Base-by-base conservation (phyloP, 2,888 invertebrate genomes). In the Resseliella maxima region DNA sequence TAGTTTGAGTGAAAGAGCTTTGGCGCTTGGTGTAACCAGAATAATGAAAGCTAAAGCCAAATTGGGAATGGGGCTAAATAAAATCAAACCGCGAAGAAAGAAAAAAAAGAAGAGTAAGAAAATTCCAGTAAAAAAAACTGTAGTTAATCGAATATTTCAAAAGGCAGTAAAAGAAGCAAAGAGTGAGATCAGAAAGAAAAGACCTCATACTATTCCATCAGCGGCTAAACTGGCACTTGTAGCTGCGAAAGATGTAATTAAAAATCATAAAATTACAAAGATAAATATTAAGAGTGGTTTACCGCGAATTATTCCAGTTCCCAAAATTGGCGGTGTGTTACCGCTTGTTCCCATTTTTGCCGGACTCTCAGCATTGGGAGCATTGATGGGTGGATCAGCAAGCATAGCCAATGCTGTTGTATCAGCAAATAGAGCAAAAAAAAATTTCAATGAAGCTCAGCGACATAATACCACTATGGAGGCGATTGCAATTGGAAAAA, bases 381-480 rank as follows among this genome's bases (percentile, higher is more conserved):
- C 89, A 54, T 87, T 90, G 87, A 88, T 89, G n/a, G 90, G 90
- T 45, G 90, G 90, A 41, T 89, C 89, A 46, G 88, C 90, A 21
- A 89, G 89, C 86, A 89, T 90, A 45, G 88, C 89, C 3, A 90
- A 89, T 86, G 89, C 90, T 27, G 88, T 90, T 18, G 90, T 89
- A 87, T 88, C 90, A 86, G 88, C 89, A 3, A 89, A 89, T 87
- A 87, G 86, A 85, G 90, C 90, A 15, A 88, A 88, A 88, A 87
- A 89, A 87, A 86, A 89, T 87, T 87, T 90, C 64, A 87, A 88
- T 27, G 90, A 91, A 88, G 88, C 87, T 36, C 86, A 88, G 85
- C 88, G 89, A 6, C 90, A 90, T 87, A 90, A 91, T 88, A 87
- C 88, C 88, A 87, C 87, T n/a, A 90, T 90, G 89, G 90, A 91